These are phyloP conservation scores for Frankliniella intonsa DNA, from an alignment of 2,888 invertebrate genomes.

Conservation along the genomic window DNA sequence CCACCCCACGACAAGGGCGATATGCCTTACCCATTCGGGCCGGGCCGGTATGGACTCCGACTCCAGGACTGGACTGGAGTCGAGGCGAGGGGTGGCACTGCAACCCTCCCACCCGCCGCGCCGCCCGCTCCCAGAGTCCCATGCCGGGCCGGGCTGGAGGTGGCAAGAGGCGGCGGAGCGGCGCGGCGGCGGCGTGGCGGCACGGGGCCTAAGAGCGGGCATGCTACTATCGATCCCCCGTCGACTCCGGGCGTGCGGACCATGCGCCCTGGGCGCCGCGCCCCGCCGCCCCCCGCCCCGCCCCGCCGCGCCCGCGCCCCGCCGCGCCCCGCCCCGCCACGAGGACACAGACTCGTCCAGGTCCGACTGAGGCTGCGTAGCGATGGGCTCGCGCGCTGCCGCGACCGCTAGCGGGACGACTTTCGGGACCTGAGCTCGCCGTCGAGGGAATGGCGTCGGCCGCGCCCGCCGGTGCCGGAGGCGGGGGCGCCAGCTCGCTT, in stretches of 20 bases:
- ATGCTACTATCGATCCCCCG: background rate
- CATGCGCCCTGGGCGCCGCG: background rate
- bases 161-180: background rate
- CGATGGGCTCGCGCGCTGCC: background rate
- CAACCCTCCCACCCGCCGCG: background rate
- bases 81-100: background rate
- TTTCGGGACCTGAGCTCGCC: background rate
- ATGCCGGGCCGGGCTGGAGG: background rate
- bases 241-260: background rate
- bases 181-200: background rate
- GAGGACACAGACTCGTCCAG: background rate
- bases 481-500: background rate
- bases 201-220: background rate
- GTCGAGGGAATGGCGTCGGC: background rate
- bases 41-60: background rate
- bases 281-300: background rate
- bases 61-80: background rate
- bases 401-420: background rate
- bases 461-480: background rate
- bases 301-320: background rate
- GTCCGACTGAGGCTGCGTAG: background rate
- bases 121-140: background rate
- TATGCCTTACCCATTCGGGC: background rate
- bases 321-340: background rate
- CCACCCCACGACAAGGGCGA: background rate